phyloP scores from a whole-genome alignment of 2,888 invertebrate species.

The Drosophila atroscutellata region DNA sequence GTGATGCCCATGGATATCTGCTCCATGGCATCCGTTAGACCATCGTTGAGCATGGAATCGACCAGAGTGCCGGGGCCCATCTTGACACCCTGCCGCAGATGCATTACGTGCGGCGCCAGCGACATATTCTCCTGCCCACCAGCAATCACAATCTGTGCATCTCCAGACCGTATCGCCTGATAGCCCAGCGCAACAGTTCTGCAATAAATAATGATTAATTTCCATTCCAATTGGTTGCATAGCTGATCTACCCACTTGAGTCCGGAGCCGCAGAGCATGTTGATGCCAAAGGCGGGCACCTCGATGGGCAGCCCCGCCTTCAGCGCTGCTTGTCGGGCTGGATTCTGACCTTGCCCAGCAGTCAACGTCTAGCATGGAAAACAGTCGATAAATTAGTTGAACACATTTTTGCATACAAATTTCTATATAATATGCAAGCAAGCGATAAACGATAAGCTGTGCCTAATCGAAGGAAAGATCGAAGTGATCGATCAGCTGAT shows the following conservation, averaged over 20 bases:
- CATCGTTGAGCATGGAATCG: constrained; percentile 90
- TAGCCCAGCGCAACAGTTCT: constrained; percentile 89
- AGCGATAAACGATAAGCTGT: background rate
- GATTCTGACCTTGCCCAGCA: constrained; percentile 92
- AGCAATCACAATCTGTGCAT: constrained; percentile 89
- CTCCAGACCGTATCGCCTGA: constrained; percentile 89
- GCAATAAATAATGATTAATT: background rate
- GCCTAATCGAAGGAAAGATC: background rate
- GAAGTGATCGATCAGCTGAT: background rate
- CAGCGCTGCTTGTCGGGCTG: constrained; percentile 91
- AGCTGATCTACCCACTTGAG: constrained; percentile 87
- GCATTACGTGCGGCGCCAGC: constrained; percentile 89
- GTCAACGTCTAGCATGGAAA: constrained; percentile 86
- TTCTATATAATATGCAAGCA: constrained; percentile 27
- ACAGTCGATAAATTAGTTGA: background rate
- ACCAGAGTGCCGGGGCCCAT: constrained; percentile 88
- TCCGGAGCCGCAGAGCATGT: constrained; percentile 94
- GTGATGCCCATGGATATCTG: constrained; percentile 93
- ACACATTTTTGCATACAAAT: constrained; percentile 51
- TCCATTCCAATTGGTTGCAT: background rate
- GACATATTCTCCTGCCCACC: constrained; percentile 95
- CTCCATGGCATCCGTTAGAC: constrained; percentile 90
- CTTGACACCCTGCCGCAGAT: constrained; percentile 88
- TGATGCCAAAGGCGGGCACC: constrained; percentile 90
- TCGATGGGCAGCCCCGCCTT: constrained; percentile 89